A percentile compares a stretch with the other conserved stretches of the same genome.
phyloP scores from a whole-genome alignment of 2,888 invertebrate genomes.

The Drosophila prostipennis region DNA sequence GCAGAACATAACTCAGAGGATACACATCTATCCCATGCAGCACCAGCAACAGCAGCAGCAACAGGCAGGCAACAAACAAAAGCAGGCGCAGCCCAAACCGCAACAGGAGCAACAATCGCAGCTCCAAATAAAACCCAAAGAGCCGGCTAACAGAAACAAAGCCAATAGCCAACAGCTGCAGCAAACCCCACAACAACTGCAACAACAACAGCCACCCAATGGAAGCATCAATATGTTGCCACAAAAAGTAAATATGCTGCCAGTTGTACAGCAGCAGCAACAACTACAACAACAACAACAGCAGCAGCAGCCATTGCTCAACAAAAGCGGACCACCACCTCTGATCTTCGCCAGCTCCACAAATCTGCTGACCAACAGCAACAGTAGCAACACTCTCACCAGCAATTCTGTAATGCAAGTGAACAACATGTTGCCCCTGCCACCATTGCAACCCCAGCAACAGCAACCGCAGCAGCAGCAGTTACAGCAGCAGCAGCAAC shows the following conservation, averaged over 20 bases:
- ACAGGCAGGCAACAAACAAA: slow-evolving; percentile 55
- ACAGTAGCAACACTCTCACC: slow-evolving; percentile 43
- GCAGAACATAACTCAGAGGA: slow-evolving; percentile 69
- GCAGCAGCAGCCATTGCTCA: slow-evolving; percentile 39
- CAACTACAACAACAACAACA: slow-evolving; percentile 38
- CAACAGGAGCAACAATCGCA: slow-evolving; percentile 77
- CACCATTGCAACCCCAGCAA: slow-evolving; percentile 38
- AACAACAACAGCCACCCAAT: slow-evolving; percentile 27
- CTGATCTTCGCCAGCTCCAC: slow-evolving; percentile 67
- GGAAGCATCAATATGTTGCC: slow-evolving; percentile 47
- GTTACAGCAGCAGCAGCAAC: slow-evolving; percentile 39
- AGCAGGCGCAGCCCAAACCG: slow-evolving; percentile 70
- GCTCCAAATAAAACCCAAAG: slow-evolving; percentile 30
- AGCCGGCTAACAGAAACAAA: slow-evolving; percentile 55
- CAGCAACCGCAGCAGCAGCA: slow-evolving; percentile 37
- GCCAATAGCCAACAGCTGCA: slow-evolving; percentile 31
- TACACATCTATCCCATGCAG: slow-evolving; percentile 82
- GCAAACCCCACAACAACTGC: slow-evolving; percentile 45
- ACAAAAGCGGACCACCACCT: slow-evolving; percentile 75
- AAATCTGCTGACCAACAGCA: slow-evolving; percentile 57
- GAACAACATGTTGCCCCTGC: slow-evolving; percentile 28
- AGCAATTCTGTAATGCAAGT: slow-evolving; percentile 41
- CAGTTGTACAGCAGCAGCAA: slow-evolving; percentile 54
- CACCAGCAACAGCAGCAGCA: slow-evolving; percentile 81
- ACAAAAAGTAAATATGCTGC: slow-evolving; percentile 54